Evolutionary conservation across 1,140 invertebrate genomes (phyloP).

Genomic region (Portunus trituberculatus): DNA sequence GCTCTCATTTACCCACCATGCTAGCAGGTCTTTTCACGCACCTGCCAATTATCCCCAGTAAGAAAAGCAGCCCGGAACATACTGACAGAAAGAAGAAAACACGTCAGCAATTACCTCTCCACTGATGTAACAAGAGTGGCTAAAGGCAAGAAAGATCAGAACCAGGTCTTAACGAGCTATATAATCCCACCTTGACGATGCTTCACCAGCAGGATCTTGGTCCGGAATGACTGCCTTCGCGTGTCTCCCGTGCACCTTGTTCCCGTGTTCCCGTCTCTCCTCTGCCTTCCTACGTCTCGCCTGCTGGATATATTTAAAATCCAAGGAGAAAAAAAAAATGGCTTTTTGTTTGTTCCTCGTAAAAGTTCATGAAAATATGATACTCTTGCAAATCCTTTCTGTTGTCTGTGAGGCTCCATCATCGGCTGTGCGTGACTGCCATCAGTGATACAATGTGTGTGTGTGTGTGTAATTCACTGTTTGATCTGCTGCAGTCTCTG

Average conservation of each 20-base stretch:
- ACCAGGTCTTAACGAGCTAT: neutral
- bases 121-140: neutral
- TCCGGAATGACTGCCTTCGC: neutral
- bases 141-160: neutral
- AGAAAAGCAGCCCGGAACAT: neutral
- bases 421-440: too few species aligned
- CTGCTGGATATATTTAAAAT: neutral
- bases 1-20: neutral
- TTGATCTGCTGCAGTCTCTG: too few species aligned
- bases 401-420: too few species aligned
- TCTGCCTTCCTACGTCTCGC: neutral
- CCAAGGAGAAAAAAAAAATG: neutral
- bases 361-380: too few species aligned
- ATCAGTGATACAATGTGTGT: too few species aligned
- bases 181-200: neutral
- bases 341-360: too few species aligned
- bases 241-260: neutral
- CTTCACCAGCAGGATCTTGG: neutral
- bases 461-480: neutral
- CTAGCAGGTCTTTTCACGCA: neutral
- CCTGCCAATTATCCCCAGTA: neutral
- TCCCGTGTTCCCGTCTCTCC: neutral
- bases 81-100: neutral
- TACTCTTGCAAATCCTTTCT: too few species aligned
- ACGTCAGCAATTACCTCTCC: neutral